A percentile compares a stretch with the other conserved stretches of the same genome.
Evolutionary conservation across 2,797 vertebrate genomes (phyloP).

Genomic region (Rhynchotus rufescens): DNA sequence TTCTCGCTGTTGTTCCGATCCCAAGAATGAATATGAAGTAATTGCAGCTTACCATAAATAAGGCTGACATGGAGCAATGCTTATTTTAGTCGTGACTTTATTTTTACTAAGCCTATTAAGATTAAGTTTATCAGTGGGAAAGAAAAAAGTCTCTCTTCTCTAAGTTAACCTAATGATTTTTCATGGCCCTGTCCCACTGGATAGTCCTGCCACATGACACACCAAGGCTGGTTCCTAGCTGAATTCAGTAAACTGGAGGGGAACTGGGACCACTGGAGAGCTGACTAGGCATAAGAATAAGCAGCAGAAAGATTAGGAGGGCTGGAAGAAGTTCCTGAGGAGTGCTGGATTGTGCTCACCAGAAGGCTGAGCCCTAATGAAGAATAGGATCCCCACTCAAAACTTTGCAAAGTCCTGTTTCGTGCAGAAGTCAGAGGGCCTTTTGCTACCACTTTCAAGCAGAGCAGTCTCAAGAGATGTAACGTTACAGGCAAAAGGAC

Average conservation of each 20-base stretch:
- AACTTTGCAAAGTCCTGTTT: not conserved
- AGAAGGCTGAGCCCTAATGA: rapidly evolving
- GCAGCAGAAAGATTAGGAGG: not conserved
- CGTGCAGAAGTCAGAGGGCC: not conserved
- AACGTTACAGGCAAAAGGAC: not conserved
- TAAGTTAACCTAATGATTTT: not conserved
- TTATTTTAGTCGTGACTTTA: not conserved
- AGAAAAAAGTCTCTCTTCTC: not conserved
- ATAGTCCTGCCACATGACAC: not conserved
- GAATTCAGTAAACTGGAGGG: not conserved
- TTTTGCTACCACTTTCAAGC: not conserved
- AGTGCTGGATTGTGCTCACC: not conserved
- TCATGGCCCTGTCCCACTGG: rapidly evolving
- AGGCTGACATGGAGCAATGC: not conserved
- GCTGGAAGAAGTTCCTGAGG: not conserved
- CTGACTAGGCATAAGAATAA: not conserved
- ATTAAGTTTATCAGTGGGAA: not conserved
- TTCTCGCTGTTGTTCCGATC: slow-evolving; percentile 27
- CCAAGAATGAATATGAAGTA: slow-evolving; percentile 12
- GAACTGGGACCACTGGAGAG: not conserved
- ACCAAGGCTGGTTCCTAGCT: not conserved
- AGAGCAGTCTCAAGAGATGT: not conserved
- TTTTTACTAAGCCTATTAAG: not conserved
- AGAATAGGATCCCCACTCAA: not conserved
- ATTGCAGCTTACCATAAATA: slow-evolving; percentile 42